These are phyloP conservation scores for Trichopria drosophilae DNA, from an alignment of 2,888 invertebrate species.

Conservation along the genomic window DNA sequence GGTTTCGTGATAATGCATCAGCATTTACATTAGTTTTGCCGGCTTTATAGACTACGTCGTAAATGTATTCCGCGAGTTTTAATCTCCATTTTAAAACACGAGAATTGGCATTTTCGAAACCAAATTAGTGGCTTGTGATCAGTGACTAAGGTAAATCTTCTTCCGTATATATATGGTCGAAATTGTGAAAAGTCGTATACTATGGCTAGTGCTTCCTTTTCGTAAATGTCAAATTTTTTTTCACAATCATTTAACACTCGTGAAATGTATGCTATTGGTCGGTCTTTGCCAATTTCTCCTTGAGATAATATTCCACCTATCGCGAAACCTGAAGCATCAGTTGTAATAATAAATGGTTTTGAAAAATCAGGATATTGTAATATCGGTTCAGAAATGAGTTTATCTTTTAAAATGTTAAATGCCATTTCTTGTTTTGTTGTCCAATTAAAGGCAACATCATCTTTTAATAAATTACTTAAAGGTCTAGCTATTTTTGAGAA, in stretches of 20 bases:
- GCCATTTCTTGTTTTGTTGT: slow-evolving; percentile 10
- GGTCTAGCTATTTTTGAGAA: slow-evolving; percentile 31
- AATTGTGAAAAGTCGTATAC: slow-evolving; percentile 16
- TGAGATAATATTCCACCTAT: slow-evolving; percentile 26
- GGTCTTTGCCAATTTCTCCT: slow-evolving; percentile 22
- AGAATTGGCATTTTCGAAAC: too few species aligned
- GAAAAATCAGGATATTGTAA: slow-evolving; percentile 26
- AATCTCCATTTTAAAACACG: too few species aligned
- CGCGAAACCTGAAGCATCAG: slow-evolving; percentile 22
- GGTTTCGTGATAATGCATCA: too few species aligned
- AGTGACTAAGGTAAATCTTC: slow-evolving; percentile 23
- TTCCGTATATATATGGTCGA: slow-evolving; percentile 27
- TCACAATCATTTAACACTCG: slow-evolving; percentile 18
- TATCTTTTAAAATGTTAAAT: slow-evolving; percentile 12
- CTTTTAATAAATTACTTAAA: slow-evolving; percentile 20
- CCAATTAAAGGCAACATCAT: slow-evolving; percentile 17
- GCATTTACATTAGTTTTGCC: too few species aligned
- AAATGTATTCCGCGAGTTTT: too few species aligned
- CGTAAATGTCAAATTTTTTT: slow-evolving; percentile 26
- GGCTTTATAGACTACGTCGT: too few species aligned
- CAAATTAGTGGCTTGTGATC: slow-evolving; percentile 30
- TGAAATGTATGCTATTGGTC: slow-evolving; percentile 22
- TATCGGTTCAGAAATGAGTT: slow-evolving; percentile 18
- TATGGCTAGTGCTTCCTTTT: slow-evolving; percentile 28
- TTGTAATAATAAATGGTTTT: slow-evolving; percentile 20